Evolutionary conservation across 1,140 invertebrate genomes (phyloP).

Genomic region (Sinella curviseta): DNA sequence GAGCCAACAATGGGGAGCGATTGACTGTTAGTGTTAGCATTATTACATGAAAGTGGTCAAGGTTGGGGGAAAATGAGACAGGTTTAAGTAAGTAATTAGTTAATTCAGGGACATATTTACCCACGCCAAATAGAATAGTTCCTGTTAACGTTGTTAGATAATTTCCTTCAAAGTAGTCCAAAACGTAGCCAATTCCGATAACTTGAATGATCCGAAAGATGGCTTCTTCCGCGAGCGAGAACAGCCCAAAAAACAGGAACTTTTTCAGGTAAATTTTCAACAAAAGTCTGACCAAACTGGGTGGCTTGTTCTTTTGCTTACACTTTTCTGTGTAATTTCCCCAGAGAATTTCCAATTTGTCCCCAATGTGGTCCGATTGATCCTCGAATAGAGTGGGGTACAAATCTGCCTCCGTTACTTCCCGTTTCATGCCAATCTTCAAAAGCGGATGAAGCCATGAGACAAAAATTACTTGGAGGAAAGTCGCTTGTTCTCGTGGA

Average conservation of each 20-base stretch:
- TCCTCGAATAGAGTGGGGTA: background rate
- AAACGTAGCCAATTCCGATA: background rate
- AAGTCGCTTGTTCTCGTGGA: constrained; percentile 2
- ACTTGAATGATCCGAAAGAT: constrained; percentile 15
- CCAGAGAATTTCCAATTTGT: constrained; percentile 2
- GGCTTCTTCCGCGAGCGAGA: background rate
- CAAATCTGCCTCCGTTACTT: background rate
- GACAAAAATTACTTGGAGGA: background rate
- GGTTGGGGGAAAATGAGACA: too few species aligned
- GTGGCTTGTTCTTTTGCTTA: background rate
- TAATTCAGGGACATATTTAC: too few species aligned
- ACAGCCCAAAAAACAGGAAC: constrained; percentile 12
- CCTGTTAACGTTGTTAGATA: background rate
- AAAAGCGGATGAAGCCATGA: background rate
- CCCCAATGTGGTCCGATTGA: background rate
- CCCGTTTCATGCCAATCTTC: background rate
- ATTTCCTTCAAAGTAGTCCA: constrained; percentile 10
- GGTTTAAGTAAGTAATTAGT: too few species aligned
- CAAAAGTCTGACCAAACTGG: background rate
- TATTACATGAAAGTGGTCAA: too few species aligned
- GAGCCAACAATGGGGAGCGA: background rate
- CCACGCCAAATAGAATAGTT: background rate
- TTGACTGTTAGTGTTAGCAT: background rate
- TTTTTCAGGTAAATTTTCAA: background rate
- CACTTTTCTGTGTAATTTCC: background rate